Percentiles rank a stretch among this genome's conserved stretches.
phyloP scores from a whole-genome alignment of 2,797 vertebrate genomes.

The Pipistrellus pipistrellus region DNA sequence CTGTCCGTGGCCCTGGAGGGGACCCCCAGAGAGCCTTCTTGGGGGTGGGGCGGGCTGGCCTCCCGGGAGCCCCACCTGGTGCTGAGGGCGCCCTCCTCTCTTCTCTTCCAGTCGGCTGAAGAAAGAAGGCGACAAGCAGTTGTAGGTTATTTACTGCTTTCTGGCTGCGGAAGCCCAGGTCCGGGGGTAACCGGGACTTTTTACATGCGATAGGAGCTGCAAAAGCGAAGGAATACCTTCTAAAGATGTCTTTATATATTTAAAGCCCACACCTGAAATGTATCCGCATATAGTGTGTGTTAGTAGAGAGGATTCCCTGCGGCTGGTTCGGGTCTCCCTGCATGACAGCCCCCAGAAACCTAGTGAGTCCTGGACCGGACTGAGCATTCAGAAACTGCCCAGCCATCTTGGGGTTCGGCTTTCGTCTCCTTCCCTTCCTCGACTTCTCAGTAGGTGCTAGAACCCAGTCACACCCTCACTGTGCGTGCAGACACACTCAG shows the following conservation, averaged over 20 bases:
- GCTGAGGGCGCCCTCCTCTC: neutral
- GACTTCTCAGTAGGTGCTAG: constrained; percentile 96
- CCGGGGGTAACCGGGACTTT: constrained; percentile 88
- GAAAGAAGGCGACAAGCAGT: constrained; percentile 99
- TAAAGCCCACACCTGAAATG: constrained; percentile 90
- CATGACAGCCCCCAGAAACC: constrained; percentile 93
- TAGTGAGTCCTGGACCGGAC: constrained; percentile 87
- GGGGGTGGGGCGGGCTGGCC: neutral
- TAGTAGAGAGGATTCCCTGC: constrained; percentile 96
- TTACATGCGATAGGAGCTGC: constrained; percentile 90
- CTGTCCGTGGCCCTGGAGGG: neutral
- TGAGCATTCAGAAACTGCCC: constrained; percentile 92
- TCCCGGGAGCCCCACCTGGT: neutral
- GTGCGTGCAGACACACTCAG: constrained; percentile 92
- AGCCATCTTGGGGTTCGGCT: constrained; percentile 83
- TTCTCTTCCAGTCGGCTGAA: constrained; percentile 95
- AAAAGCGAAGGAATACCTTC: constrained; percentile 91
- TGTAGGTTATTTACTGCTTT: constrained; percentile 94
- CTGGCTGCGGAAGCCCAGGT: constrained; percentile 89
- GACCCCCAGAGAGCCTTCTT: neutral
- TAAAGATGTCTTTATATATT: constrained; percentile 93
- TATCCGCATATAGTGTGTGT: constrained; percentile 93
- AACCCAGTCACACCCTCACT: constrained; percentile 93
- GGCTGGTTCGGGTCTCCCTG: constrained; percentile 94
- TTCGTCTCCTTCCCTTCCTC: constrained; percentile 80